These are phyloP conservation scores for Syngnathoides biaculeatus DNA, from an alignment of 2,113 vertebrate species.

Conservation along the genomic window DNA sequence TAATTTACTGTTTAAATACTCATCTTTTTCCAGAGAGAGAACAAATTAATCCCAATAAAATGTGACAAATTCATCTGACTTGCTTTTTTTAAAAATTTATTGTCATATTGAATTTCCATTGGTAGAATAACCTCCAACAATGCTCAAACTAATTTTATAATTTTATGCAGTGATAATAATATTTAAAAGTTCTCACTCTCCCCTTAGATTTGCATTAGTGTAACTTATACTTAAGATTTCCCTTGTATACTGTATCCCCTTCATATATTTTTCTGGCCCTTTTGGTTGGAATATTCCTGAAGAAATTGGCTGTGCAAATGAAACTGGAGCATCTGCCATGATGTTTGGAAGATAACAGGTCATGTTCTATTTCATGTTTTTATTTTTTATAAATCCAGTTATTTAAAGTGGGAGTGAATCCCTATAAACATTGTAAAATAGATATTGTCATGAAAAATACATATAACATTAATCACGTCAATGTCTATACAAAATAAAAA, in stretches of 20 bases:
- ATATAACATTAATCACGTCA: no score
- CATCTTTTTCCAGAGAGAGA: neutral
- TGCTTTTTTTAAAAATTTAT: neutral
- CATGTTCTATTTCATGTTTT: neutral
- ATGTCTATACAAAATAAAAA: no score
- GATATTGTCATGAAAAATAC: no score
- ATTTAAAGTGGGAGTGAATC: no score
- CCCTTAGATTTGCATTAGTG: neutral
- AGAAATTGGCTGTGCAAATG: neutral
- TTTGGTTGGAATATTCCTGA: neutral
- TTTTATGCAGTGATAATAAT: no score
- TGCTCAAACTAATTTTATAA: neutral
- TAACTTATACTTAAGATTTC: neutral
- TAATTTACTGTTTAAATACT: neutral
- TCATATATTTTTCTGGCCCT: neutral
- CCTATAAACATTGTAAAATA: no score
- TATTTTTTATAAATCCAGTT: no score
- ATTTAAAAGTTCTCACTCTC: neutral
- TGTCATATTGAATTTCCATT: neutral
- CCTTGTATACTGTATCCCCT: neutral
- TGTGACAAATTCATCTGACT: neutral
- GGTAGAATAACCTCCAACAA: neutral
- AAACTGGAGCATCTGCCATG: neutral
- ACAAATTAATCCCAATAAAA: neutral
- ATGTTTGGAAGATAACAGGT: slow-evolving; percentile 1